phyloP scores from a whole-genome alignment of 2,888 invertebrate species.

The Drosophila atripex region DNA sequence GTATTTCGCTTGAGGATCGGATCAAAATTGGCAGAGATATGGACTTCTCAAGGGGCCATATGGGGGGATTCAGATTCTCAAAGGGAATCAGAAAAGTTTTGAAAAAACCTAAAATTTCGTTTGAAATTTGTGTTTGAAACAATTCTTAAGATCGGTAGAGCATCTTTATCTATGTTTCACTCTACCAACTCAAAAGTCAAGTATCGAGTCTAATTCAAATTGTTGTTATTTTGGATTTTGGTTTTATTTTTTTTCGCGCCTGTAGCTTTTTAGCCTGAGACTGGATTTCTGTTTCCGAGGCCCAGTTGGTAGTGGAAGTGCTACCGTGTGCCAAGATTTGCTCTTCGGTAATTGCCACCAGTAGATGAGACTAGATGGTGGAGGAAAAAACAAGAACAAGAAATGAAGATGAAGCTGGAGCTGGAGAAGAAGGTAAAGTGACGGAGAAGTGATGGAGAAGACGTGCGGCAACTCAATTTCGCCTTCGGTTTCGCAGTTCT shows the following conservation, averaged over 20 bases:
- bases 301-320: conserved; percentile 13
- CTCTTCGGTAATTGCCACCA: conserved; percentile 64
- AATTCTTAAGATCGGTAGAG: too few relatives aligned
- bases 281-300: background rate
- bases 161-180: too few relatives aligned
- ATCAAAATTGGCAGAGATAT: too few relatives aligned
- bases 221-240: background rate
- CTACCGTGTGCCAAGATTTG: conserved; percentile 64
- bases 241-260: background rate
- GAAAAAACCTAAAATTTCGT: too few relatives aligned
- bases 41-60: too few relatives aligned
- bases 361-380: conserved; percentile 8
- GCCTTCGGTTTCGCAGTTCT: conserved; percentile 47
- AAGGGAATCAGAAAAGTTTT: too few relatives aligned
- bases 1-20: too few relatives aligned
- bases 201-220: background rate
- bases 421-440: conserved; percentile 10
- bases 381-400: conserved; percentile 3
- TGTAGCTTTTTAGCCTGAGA: background rate
- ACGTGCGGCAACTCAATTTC: conserved; percentile 68
- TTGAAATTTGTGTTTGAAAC: too few relatives aligned
- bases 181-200: too few relatives aligned
- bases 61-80: too few relatives aligned
- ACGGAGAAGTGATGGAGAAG: conserved; percentile 40
- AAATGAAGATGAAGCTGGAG: background rate